A percentile compares a stretch with the other conserved stretches of the same genome.
Conservation (phyloP, 2,113 vertebrate species). For the Catharus minimus region DNA sequence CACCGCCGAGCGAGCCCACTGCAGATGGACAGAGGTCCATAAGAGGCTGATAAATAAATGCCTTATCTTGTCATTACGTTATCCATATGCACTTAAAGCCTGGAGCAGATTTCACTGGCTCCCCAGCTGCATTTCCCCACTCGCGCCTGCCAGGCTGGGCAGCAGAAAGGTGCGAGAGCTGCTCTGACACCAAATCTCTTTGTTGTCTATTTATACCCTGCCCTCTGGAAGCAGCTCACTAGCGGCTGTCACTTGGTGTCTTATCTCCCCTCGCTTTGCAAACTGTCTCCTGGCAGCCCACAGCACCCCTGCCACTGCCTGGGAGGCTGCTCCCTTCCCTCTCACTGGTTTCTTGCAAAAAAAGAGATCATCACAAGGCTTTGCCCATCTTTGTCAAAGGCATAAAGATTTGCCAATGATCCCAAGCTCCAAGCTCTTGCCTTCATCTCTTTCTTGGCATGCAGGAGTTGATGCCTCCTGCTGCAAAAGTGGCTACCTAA, state of each 20-base stretch:
- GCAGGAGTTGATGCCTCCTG: background rate
- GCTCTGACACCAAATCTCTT: conserved; percentile 40
- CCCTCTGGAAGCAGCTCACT: conserved; percentile 27
- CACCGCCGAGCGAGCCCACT: accelerated
- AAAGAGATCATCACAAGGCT: background rate
- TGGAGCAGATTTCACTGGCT: background rate
- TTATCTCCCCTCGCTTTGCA: conserved; percentile 7
- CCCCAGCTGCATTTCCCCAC: background rate
- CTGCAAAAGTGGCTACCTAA: background rate
- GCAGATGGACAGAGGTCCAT: background rate
- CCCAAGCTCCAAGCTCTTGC: background rate
- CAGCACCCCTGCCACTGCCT: background rate
- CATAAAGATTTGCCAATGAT: background rate
- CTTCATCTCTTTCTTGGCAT: background rate
- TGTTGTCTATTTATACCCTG: conserved; percentile 66
- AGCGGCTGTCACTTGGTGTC: conserved; percentile 9
- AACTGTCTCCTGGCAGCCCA: conserved; percentile 17
- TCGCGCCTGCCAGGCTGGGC: background rate
- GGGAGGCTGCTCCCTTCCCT: background rate
- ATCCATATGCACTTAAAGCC: background rate
- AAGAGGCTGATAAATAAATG: conserved; percentile 9
- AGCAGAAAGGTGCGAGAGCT: background rate
- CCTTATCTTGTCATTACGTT: background rate
- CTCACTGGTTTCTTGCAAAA: background rate
- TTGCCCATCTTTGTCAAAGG: background rate